These are phyloP conservation scores for Rhynchomys soricoides DNA, from an alignment of 2,113 vertebrate genomes.

Conservation along the genomic window DNA sequence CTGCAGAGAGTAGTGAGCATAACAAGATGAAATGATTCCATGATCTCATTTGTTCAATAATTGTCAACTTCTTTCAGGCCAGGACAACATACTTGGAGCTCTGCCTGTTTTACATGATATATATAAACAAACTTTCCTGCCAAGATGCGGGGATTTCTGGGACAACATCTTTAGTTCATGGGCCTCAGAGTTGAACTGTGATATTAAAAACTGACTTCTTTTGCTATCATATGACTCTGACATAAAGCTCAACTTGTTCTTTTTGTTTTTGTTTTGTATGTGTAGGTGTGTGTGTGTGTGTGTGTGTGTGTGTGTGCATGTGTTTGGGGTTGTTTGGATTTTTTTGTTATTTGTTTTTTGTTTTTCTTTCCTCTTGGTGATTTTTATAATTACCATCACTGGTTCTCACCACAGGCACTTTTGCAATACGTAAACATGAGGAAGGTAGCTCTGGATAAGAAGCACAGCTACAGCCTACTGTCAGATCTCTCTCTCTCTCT, in stretches of 20 bases:
- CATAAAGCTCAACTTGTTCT: background rate
- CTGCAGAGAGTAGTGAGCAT: background rate
- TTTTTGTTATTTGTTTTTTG: background rate
- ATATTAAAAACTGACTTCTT: background rate
- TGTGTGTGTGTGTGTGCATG: no score
- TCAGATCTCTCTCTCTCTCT: background rate
- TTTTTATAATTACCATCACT: background rate
- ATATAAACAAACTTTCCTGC: background rate
- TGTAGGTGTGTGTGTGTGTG: no score
- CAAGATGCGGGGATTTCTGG: background rate
- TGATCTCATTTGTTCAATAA: background rate
- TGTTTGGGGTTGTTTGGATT: no score
- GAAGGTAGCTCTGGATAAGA: background rate
- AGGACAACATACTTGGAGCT: background rate
- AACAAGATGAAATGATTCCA: background rate
- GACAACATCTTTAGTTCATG: accelerated
- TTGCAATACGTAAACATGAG: background rate
- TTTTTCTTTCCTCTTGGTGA: background rate
- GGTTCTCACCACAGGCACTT: background rate
- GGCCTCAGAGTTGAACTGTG: background rate
- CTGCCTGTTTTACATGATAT: background rate
- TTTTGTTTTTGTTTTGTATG: background rate
- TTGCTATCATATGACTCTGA: background rate
- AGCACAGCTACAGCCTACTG: background rate
- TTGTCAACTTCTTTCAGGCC: background rate